Evolutionary conservation across 2,113 vertebrate genomes (phyloP).

Genomic region (Mus pahari): DNA sequence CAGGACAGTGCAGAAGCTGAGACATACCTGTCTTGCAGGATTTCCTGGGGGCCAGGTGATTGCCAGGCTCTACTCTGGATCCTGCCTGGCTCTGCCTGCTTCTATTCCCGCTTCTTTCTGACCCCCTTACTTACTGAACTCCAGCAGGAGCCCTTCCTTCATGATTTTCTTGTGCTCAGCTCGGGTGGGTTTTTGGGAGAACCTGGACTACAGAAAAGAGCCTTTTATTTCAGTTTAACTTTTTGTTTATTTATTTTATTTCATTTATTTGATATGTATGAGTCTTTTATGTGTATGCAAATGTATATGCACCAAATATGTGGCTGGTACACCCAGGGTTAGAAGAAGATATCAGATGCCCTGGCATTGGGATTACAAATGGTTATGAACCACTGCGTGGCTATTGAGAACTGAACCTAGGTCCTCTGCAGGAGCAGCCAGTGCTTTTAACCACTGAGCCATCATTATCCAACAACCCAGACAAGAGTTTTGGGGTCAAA

Average conservation of each 20-base stretch:
- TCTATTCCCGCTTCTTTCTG: fast-evolving
- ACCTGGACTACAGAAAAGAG: not conserved
- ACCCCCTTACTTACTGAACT: not conserved
- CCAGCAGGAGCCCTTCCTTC: not conserved
- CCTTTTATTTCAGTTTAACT: not conserved
- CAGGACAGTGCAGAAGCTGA: not conserved
- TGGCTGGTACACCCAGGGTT: not conserved
- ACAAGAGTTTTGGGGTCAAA: not conserved
- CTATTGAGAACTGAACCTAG: not conserved
- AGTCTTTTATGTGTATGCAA: not conserved
- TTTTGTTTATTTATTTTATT: not conserved
- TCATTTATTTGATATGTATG: not conserved
- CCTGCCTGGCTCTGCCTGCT: not conserved
- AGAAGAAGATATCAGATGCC: not conserved
- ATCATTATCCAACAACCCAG: not conserved
- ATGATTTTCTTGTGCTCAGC: not conserved
- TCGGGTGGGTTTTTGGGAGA: not conserved
- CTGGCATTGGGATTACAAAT: not conserved
- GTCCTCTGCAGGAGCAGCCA: not conserved
- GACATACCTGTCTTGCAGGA: not conserved
- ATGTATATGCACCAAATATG: no score
- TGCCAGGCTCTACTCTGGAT: not conserved
- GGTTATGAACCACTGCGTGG: not conserved
- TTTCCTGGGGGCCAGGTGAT: not conserved
- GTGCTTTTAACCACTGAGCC: not conserved